Conservation (phyloP, 2,797 vertebrate species). For the Basileuterus tristriatus region DNA sequence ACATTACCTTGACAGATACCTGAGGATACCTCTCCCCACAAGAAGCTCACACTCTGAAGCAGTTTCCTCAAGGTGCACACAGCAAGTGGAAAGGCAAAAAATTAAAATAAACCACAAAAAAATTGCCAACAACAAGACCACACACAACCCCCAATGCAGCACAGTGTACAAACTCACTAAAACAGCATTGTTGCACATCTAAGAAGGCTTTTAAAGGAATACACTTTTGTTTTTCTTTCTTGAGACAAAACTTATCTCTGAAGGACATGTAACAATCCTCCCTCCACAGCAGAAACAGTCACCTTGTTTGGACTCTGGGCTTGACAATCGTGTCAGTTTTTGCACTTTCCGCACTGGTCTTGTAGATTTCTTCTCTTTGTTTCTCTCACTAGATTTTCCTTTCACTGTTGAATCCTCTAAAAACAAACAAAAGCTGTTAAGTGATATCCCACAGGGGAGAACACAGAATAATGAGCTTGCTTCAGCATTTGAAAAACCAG, state of each 20-base stretch:
- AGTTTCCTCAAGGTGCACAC: background rate
- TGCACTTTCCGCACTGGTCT: conserved; percentile 88
- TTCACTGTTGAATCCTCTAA: conserved; percentile 67
- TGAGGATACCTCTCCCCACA: background rate
- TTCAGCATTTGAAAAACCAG: background rate
- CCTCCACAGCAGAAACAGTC: background rate
- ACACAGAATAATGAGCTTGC: background rate
- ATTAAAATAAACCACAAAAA: background rate
- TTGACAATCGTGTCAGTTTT: conserved; percentile 76
- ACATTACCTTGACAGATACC: background rate
- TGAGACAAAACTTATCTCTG: background rate
- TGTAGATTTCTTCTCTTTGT: conserved; percentile 71
- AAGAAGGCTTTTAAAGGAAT: background rate
- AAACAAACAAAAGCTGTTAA: conserved; percentile 57
- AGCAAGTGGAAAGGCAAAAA: background rate
- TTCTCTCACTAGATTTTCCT: conserved; percentile 69
- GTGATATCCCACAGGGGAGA: background rate
- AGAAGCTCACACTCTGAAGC: background rate
- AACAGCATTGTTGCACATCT: background rate
- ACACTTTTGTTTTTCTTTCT: background rate
- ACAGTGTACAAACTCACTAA: background rate
- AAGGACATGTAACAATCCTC: background rate
- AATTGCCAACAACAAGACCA: background rate
- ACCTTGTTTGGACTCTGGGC: conserved; percentile 86
- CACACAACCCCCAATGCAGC: background rate